Evolutionary conservation across 2,797 vertebrate genomes (phyloP).

Genomic region (Syndactyla subalaris): DNA sequence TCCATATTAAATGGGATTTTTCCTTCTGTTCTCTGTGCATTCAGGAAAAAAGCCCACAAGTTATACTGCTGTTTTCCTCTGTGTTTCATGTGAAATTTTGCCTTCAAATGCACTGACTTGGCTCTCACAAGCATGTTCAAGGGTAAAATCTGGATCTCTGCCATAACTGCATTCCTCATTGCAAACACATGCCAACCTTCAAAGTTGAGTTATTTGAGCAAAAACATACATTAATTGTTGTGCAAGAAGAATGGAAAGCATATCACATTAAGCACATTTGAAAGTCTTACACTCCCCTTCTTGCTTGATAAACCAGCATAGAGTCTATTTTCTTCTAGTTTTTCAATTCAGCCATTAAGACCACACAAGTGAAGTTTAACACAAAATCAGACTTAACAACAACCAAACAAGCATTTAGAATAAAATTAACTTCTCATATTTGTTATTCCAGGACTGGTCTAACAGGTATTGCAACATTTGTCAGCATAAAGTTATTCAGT

Average conservation of each 20-base stretch:
- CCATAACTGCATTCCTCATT: slow-evolving; percentile 36
- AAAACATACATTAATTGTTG: slow-evolving; percentile 50
- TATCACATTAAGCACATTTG: slow-evolving; percentile 15
- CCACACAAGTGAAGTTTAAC: slow-evolving; percentile 37
- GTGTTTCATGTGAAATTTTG: neutral
- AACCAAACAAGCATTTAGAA: slow-evolving; percentile 48
- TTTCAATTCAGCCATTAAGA: slow-evolving; percentile 8
- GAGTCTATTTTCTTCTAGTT: neutral
- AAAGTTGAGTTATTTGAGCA: slow-evolving; percentile 52
- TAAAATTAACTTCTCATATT: slow-evolving; percentile 50
- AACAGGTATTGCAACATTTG: slow-evolving; percentile 56
- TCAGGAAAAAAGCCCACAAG: neutral
- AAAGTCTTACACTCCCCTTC: slow-evolving; percentile 9
- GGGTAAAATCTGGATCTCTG: slow-evolving; percentile 32
- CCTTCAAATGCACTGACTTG: neutral
- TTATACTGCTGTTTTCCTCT: neutral
- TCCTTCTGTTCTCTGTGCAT: neutral
- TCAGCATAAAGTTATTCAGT: slow-evolving; percentile 63
- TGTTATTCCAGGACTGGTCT: slow-evolving; percentile 59
- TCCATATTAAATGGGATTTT: neutral
- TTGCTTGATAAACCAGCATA: neutral
- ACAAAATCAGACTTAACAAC: slow-evolving; percentile 11
- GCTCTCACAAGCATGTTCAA: neutral
- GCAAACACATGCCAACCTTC: slow-evolving; percentile 32
- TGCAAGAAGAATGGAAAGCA: neutral